Evolutionary conservation across 2,888 invertebrate genomes (phyloP), one percentile per base, ranked within the genome.

Genomic region (Sinelater perroti): DNA sequence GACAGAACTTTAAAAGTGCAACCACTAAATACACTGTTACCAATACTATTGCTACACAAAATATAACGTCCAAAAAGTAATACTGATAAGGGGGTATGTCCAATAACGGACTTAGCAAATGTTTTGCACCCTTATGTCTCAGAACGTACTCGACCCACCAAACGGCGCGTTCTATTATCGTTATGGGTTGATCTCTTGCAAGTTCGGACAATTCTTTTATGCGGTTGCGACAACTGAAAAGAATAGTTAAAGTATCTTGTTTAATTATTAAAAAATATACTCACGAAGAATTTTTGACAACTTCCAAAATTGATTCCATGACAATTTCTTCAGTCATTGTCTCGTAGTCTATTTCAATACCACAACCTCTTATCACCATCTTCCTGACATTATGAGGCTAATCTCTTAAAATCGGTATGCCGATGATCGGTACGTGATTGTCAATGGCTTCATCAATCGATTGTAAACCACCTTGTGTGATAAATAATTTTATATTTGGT

Each of bases 151-250:
- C n/a, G n/a, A n/a, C n/a, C n/a, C 42, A 42, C 42, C 42, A 42
- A 18, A 21, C 42, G 2, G 47, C 47, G 10, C 31, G 31, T 18
- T 47, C 35, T 31, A 47, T 14, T 4, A 33, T 35, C 0, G 35
- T 47, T 35, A 49, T 49, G n/a, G 49, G 49, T 7, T 49, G 35
- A 14, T 49, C 49, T 5, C 21, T 11, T n/a, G 21, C 17, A 10
- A 49, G n/a, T 8, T 21, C 20, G 1, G 7, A 35, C 2, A 51
- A 13, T 8, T 36, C 8, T 2, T 20, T 11, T 10, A 49, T 16
- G 3, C 6, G 35, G 2, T 36, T 4, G 6, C 26, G 49, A 24
- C 36, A 45, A 3, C 45, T 47, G n/a, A n/a, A n/a, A n/a, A n/a
- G n/a, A n/a, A n/a, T n/a, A n/a, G n/a, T n/a, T n/a, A n/a, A n/a